Base-by-base conservation (phyloP, 2,888 invertebrate species). In the Aphelenchoides bicaudatus region DNA sequence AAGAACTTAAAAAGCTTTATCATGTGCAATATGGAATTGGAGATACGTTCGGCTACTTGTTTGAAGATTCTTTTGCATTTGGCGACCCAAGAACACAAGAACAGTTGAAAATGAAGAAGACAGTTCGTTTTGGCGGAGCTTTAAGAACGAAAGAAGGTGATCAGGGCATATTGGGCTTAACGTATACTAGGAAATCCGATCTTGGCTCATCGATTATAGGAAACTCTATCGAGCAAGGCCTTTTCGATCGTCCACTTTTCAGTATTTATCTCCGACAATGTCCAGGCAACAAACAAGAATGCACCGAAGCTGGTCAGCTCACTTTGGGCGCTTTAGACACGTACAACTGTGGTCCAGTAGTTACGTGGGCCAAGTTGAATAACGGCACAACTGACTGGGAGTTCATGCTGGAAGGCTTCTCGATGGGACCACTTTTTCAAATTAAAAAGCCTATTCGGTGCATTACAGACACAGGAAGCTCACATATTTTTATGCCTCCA, bases 101-200 rank as follows among this genome's bases (percentile, higher is more conserved):
- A 39, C 54, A 28, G 54, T 37, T 3, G 54, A 46, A 28, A 46
- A 31, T 13, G 54, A 53, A 16, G 56, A 53, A n/a, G 48, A 37
- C 3, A 39, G 49, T 29, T 28, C 29, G 25, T 25, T 49, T 31
- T 49, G 53, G 39, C 27, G 31, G 21, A n/a, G 48, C 29, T 16
- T n/a, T 3, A 8, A 8, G 30, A 8, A 8, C 16, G 21, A 16
- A 28, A 8, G 29, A 48, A 6, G 48, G 48, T 25, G 43, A 43
- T 43, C 43, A 43, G 4, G 52, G 52, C 38, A 51, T 51, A 3
- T 29, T 51, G 5, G 52, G 52, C 38, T 16, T 51, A 1, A 43
- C 43, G 10, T 43, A 43, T 25, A 43, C 16, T 25, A 21, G 16
- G 16, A 19, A 19, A 19, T 19, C 16, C 16, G 43, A 43, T 43